These are phyloP conservation scores for Anastatus disparis DNA, from an alignment of 1,140 invertebrate species.

Conservation along the genomic window DNA sequence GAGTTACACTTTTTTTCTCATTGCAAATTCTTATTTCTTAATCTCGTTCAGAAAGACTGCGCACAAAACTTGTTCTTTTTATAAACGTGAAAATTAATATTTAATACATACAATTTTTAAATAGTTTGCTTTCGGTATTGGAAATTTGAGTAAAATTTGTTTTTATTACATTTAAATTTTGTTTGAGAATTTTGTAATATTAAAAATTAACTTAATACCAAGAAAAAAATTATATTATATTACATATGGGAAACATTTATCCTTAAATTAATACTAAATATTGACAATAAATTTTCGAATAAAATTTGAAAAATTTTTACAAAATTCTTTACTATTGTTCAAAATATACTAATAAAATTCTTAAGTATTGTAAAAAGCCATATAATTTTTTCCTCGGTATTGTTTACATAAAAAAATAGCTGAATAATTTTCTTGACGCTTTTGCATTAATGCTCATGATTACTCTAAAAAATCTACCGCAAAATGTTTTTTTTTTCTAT, in stretches of 20 bases:
- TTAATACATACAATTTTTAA: not conserved
- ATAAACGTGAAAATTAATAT: constrained; percentile 7
- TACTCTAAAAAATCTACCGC: not conserved
- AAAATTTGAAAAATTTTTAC: not conserved
- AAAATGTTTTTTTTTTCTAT: constrained; percentile 7
- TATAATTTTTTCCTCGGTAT: constrained; percentile 10
- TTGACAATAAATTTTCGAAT: constrained; percentile 7
- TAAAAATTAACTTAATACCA: too few species aligned
- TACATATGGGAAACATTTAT: too few species aligned
- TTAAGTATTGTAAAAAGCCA: constrained; percentile 4
- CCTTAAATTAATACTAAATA: too few species aligned
- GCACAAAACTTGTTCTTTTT: not conserved
- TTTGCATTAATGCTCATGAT: not conserved
- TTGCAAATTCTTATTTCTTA: not conserved
- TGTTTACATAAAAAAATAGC: not conserved
- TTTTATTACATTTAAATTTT: too few species aligned
- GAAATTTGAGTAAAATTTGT: not conserved
- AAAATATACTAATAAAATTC: not conserved
- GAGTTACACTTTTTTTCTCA: not conserved
- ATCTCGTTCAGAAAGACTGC: not conserved
- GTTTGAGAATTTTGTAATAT: too few species aligned
- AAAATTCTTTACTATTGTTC: not conserved
- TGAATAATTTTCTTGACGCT: constrained; percentile 18
- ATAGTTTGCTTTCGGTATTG: not conserved
- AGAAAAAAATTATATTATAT: too few species aligned